Base-by-base conservation (phyloP, 2,113 vertebrate species). In the Gavia stellata region DNA sequence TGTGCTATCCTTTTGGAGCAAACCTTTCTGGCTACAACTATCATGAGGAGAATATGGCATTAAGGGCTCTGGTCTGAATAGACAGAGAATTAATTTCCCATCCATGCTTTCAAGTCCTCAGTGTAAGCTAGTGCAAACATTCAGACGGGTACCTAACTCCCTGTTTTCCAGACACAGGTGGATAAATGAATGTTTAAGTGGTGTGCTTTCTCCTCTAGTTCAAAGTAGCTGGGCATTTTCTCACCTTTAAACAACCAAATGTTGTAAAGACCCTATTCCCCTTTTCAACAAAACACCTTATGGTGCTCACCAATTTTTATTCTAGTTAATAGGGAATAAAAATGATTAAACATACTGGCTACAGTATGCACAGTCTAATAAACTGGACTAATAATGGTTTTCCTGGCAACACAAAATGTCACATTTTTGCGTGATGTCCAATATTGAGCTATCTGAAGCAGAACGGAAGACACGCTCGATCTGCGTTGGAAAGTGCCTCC, bases 381-480 rank as follows among this genome's bases (percentile, higher is more conserved):
- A 88, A 53, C 25, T n/a, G 42, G 29, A n/a, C 55, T 78, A 63
- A 53, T 29, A 90, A 45, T 4, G 3, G 7, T 19, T 72, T 86
- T 81, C n/a, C 65, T 84, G 53, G 47, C 36, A 83, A 9, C 34
- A 53, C 14, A 75, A 59, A 72, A 34, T 0, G 0, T 36, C 20
- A 31, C 5, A 8, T 33, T 92, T 86, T 53, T 50, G 23, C 1
- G 1, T 70, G 18, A 33, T 24, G 6, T 50, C 59, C 42, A 42
- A 1, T 44, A 59, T 0, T 33, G 65, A 89, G 52, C 47, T 44
- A 9, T 19, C 40, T 80, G 38, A 86, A 81, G 50, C n/a, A 75
- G 78, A 78, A 58, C 1, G 1, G 33, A 81, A 67, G 42, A 42
- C 6, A 16, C 1, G 4, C 47, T 17, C 1, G 2, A 31, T 68